phyloP scores from a whole-genome alignment of 37 sponge, comb jelly and placozoan genomes.

The Theonella swinhoei region DNA sequence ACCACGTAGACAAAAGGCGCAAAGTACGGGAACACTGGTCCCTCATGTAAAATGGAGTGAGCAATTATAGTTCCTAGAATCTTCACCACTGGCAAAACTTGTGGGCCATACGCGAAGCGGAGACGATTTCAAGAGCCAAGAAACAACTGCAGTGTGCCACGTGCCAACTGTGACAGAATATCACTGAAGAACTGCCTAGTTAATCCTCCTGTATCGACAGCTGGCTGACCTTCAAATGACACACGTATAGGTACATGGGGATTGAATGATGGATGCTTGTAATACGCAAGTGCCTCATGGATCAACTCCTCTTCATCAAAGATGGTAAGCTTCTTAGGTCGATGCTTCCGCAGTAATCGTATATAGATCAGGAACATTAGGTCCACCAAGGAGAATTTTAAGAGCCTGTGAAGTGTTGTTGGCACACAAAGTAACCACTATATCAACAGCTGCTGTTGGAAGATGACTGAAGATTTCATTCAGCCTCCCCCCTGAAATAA shows the following conservation, averaged over 20 bases:
- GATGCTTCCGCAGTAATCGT: background rate
- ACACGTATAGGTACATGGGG: background rate
- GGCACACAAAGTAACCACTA: background rate
- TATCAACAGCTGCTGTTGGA: background rate
- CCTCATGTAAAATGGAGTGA: background rate
- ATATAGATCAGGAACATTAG: background rate
- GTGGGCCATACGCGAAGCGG: background rate
- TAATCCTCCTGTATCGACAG: background rate
- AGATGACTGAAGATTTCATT: background rate
- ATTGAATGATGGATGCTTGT: background rate
- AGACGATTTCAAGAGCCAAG: background rate
- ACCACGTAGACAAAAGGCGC: background rate
- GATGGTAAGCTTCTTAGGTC: background rate
- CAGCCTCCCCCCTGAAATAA: background rate
- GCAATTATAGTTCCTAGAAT: background rate
- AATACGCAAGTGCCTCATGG: background rate
- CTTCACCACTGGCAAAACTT: background rate
- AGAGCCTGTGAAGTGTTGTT: background rate
- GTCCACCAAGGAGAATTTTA: background rate
- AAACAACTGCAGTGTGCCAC: background rate
- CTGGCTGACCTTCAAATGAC: background rate
- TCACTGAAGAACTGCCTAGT: background rate
- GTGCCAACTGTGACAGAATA: background rate
- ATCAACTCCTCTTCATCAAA: background rate
- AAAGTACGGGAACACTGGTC: background rate